These are phyloP conservation scores for Nemopilema nomurai DNA, from an alignment of 30 jellyfish, hydroid and myxozoan genomes.

Conservation along the genomic window DNA sequence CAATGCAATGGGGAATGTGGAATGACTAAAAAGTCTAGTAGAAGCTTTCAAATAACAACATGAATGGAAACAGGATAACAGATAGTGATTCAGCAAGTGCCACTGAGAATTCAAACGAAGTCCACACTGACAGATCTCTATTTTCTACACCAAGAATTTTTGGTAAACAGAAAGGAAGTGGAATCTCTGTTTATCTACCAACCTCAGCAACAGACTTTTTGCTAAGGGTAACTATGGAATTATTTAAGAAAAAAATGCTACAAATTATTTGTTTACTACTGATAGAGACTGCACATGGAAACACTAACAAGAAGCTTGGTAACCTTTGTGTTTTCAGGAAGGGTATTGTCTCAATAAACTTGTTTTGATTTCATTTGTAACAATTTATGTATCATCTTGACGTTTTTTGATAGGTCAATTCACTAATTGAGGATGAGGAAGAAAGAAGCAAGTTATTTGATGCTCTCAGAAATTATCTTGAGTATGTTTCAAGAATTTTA, in stretches of 20 bases:
- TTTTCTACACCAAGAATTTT: constrained; percentile 65
- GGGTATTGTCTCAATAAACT: background rate
- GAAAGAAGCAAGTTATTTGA: constrained; percentile 77
- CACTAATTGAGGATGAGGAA: constrained; percentile 70
- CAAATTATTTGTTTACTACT: no score
- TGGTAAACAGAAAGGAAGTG: constrained; percentile 81
- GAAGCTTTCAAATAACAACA: no score
- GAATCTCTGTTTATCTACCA: constrained; percentile 65
- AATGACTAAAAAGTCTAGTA: no score
- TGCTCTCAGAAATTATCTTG: constrained; percentile 74
- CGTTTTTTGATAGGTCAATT: constrained; percentile 51
- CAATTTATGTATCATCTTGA: background rate
- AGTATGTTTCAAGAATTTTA: constrained; percentile 34
- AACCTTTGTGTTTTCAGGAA: background rate
- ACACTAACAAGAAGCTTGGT: no score
- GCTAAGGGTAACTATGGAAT: constrained; percentile 35
- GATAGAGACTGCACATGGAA: no score
- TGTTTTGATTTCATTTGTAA: background rate
- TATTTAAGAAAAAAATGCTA: no score
- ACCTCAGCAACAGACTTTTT: constrained; percentile 78
- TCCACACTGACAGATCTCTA: constrained; percentile 6
- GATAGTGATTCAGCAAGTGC: constrained; percentile 43
- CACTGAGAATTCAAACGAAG: constrained; percentile 13
- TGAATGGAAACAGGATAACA: background rate
- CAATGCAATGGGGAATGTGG: background rate